Percentiles rank a stretch among this genome's conserved stretches.
Conservation (phyloP, 2,113 vertebrate genomes). For the Nycticorax nycticorax region DNA sequence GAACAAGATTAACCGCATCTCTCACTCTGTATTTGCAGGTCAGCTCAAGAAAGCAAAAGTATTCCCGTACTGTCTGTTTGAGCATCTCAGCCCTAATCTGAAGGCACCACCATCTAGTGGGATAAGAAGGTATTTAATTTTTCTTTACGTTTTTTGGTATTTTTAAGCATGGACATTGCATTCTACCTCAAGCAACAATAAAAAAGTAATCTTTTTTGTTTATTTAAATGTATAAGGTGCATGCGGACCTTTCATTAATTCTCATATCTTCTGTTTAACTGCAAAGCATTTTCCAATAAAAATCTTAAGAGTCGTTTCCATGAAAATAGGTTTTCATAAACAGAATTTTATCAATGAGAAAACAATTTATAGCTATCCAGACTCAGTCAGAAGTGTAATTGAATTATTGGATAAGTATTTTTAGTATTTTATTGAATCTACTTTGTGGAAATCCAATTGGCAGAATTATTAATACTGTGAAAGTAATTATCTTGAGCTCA, state of each 20-base stretch:
- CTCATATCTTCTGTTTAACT: background rate
- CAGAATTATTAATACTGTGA: constrained; percentile 42
- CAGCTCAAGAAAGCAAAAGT: constrained; percentile 23
- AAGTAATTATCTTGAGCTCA: constrained; percentile 34
- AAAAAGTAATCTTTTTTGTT: background rate
- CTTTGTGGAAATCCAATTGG: constrained; percentile 25
- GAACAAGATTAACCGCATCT: background rate
- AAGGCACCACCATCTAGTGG: constrained; percentile 71
- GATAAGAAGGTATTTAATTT: constrained; percentile 55
- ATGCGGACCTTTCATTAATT: background rate
- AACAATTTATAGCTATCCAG: constrained; percentile 1
- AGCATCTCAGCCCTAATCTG: constrained; percentile 39
- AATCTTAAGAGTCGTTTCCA: background rate
- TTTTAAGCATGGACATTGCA: background rate
- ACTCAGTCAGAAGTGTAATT: background rate
- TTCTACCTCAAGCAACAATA: background rate
- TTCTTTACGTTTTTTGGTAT: background rate
- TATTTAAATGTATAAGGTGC: background rate
- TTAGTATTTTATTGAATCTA: constrained; percentile 15
- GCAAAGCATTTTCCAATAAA: constrained; percentile 24
- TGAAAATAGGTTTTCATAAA: constrained; percentile 27
- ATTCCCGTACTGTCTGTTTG: background rate
- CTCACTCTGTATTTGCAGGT: background rate
- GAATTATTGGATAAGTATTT: constrained; percentile 45
- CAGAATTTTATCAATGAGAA: constrained; percentile 35